Conservation (phyloP, 2,888 invertebrate species). For the Phlogophora meticulosa region DNA sequence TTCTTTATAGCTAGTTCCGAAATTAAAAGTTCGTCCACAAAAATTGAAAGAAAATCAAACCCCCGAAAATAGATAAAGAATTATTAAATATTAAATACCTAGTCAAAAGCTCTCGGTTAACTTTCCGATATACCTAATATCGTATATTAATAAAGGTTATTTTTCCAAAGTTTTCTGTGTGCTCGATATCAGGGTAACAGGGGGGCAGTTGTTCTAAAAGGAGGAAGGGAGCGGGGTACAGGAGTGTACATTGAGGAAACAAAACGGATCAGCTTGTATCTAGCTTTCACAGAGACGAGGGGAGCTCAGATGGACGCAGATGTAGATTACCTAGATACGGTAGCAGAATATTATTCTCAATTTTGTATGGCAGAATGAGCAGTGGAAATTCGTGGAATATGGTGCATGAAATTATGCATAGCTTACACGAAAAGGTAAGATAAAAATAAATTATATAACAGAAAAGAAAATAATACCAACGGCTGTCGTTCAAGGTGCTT, state of each 20-base stretch:
- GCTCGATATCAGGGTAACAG: slow-evolving; percentile 40
- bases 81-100: slow-evolving; percentile 67
- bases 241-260: slow-evolving; percentile 74
- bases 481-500: too few relatives aligned
- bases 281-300: slow-evolving; percentile 69
- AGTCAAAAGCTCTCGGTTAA: slow-evolving; percentile 60
- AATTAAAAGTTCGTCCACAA: slow-evolving; percentile 21
- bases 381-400: slow-evolving; percentile 8
- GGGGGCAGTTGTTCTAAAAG: background rate
- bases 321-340: slow-evolving; percentile 73
- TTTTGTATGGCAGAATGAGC: slow-evolving; percentile 40
- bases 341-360: slow-evolving; percentile 61
- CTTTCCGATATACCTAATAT: slow-evolving; percentile 57
- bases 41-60: slow-evolving; percentile 50
- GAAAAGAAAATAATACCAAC: background rate
- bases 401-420: slow-evolving; percentile 33
- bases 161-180: slow-evolving; percentile 64
- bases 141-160: slow-evolving; percentile 68
- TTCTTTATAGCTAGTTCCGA: background rate
- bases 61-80: slow-evolving; percentile 53
- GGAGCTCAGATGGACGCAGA: slow-evolving; percentile 63
- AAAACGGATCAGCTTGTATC: slow-evolving; percentile 85
- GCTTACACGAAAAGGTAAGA: slow-evolving; percentile 6
- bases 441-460: background rate
- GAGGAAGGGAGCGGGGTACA: slow-evolving; percentile 39